phyloP scores from a whole-genome alignment of 2,113 vertebrate genomes.

The Phycodurus eques region DNA sequence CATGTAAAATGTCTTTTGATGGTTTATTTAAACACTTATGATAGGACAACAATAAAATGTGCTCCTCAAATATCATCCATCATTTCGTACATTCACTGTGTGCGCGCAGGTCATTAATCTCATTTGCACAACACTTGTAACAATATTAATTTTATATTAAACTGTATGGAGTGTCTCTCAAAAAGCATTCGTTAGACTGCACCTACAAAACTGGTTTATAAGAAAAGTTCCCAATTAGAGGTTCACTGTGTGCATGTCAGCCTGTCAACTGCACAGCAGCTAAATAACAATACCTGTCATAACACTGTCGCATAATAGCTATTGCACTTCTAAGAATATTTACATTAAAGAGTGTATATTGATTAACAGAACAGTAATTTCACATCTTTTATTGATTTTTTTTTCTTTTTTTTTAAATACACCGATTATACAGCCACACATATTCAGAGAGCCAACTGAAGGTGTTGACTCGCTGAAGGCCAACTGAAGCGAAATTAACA shows the following conservation, averaged over 20 bases:
- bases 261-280: constrained; percentile 30
- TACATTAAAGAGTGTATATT: background rate
- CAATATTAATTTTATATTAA: background rate
- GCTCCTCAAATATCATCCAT: background rate
- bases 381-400: background rate
- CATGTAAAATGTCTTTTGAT: background rate
- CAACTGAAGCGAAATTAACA: too few relatives aligned
- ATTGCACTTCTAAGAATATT: constrained; percentile 16
- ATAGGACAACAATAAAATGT: background rate
- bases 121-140: background rate
- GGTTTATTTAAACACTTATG: background rate
- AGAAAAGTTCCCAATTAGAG: constrained; percentile 54
- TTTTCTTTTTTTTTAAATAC: background rate
- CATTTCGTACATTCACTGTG: background rate
- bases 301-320: constrained; percentile 9
- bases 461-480: too few relatives aligned
- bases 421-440: background rate
- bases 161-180: background rate
- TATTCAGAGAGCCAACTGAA: too few relatives aligned
- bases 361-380: background rate
- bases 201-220: constrained; percentile 28
- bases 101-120: background rate
- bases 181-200: background rate
- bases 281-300: constrained; percentile 34
- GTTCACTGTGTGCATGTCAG: constrained; percentile 21